Conservation (phyloP, 53 echinoderm and acorn worm species). For the Temnopleurus reevesii region DNA sequence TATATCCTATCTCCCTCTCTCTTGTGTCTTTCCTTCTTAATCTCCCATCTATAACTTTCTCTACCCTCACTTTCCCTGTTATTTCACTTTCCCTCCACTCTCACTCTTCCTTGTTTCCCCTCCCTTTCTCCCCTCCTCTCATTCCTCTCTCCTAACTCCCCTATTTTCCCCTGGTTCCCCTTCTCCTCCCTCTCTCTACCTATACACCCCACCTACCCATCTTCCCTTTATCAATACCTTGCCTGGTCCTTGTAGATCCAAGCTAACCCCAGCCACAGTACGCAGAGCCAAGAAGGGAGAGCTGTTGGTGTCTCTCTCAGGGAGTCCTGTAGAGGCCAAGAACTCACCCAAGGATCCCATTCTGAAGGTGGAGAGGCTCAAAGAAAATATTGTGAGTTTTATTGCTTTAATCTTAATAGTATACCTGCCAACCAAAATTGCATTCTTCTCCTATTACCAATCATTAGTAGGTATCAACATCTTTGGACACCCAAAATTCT, state of each 20-base stretch:
- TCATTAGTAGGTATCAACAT: too few relatives aligned
- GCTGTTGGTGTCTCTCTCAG: conserved; percentile 81
- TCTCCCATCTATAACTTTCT: background rate
- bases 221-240: background rate
- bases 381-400: conserved; percentile 56
- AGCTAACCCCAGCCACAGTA: conserved; percentile 82
- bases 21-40: background rate
- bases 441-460: too few relatives aligned
- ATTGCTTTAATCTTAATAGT: too few relatives aligned
- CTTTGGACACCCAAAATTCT: too few relatives aligned
- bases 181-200: background rate
- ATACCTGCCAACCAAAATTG: too few relatives aligned
- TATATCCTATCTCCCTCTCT: background rate
- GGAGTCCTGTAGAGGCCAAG: conserved; percentile 79
- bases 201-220: background rate
- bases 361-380: conserved; percentile 18
- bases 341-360: conserved; percentile 14
- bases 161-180: background rate
- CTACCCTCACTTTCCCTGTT: background rate
- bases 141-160: background rate
- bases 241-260: conserved; percentile 55
- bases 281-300: conserved; percentile 79
- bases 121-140: background rate
- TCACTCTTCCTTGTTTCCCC: too few relatives aligned
- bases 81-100: too few relatives aligned